Evolutionary conservation across 2,888 invertebrate genomes (phyloP), one percentile per base, ranked within the genome.

Genomic region (Drosophila engyochracea): DNA sequence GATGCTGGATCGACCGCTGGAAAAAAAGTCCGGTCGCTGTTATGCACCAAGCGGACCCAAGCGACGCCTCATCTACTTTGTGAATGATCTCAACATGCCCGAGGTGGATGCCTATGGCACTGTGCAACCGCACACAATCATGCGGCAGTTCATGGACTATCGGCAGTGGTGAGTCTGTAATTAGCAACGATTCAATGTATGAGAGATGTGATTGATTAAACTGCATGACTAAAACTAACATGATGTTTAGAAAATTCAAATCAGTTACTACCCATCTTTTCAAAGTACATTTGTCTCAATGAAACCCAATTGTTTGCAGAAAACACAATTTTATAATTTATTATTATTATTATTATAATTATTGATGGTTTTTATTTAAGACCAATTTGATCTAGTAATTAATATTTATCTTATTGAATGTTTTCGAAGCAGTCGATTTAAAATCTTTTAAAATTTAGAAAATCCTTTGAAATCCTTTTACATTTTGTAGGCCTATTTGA

Each of bases 11-110:
- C 97, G 97, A 85, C 98, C 98, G 2, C 93, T 99, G 70, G 99
- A 99, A 92, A 99, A 99, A 94, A 99, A 99, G 92, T 98, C 98
- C 0, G 99, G 99, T 0, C 95, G 97, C 72, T 98, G 97, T 92
- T 99, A 96, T 92, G 99, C 98, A 0, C 99, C 99, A 6, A 97
- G 97, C 0, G 98, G 98, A 12, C 90, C 91, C 28, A 97, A 96
- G 91, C 95, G 92, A 9, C 88, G 95, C 30, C 96, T 99, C 94
- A 96, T 99, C 73, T 99, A 98, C 94, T 98, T 98, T 92, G 96
- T 99, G 70, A 99, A 99, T 91, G 99, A 99, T 91, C 95, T 99
- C 95, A 99, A 99, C 93, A 99, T 99, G 98, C 99, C 99, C 0
- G 98, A 98, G 94, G 98, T 98, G 6, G 99, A 99, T 93, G 95